Evolutionary conservation across 2,888 invertebrate genomes (phyloP), one percentile per base, ranked within the genome.

Genomic region (Mesorhabditis belari): DNA sequence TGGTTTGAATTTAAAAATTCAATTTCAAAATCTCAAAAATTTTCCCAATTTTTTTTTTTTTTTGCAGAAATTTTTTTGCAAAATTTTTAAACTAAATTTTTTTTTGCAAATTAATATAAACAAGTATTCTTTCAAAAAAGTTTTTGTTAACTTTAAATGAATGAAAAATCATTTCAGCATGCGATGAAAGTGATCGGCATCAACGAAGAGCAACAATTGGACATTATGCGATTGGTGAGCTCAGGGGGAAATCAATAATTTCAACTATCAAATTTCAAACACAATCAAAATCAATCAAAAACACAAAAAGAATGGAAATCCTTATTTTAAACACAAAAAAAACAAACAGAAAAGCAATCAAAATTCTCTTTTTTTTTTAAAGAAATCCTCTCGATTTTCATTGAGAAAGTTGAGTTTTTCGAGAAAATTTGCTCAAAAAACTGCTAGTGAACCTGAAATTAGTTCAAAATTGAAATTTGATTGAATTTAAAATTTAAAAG

Each of bases 181-280:
- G 87, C 87, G 3, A 85, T 88, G 85, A 82, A 83, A 58, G 87
- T 87, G 29, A 86, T 88, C 82, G 87, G 87, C 27, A 83, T 88
- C 57, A 79, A 81, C 24, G 84, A 85, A 50, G 81, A 82, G 3
- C 84, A 84, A 52, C 84, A 86, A 67, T 81, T 81, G 57, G 85
- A 86, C 67, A 85, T 87, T 26, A 81, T 87, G 49, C 82, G 83
- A 67, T 76, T 87, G 28, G 68, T 70, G 82, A 35, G 44, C n/a
- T 9, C n/a, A n/a, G n/a, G n/a, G n/a, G n/a, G n/a, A n/a, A n/a
- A n/a, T 87, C 67, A 50, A n/a, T n/a, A n/a, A n/a, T n/a, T n/a
- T n/a, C n/a, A 0, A 4, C 4, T 51, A 51, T 51, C 12, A n/a
- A 44, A 50, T n/a, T 4, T 49, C 5, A 49, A 4, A n/a, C n/a